A percentile compares a stretch with the other conserved stretches of the same genome.
Conservation (phyloP, 1,140 invertebrate genomes). For the Homarus americanus region DNA sequence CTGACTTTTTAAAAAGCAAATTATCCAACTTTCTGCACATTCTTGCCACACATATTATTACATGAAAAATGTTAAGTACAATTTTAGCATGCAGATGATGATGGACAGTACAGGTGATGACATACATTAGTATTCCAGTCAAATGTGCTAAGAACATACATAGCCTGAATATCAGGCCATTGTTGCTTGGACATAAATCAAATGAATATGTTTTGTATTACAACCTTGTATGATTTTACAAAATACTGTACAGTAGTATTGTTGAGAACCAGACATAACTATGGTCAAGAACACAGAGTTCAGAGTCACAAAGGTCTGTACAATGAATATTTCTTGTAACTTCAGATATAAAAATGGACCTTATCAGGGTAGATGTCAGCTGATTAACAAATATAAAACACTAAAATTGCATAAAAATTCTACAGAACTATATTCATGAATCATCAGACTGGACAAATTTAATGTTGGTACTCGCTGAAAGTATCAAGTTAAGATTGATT, state of each 20-base stretch:
- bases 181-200: not conserved
- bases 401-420: too few relatives aligned
- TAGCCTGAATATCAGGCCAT: not conserved
- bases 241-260: not conserved
- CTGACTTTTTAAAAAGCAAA: not conserved
- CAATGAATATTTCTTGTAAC: too few relatives aligned
- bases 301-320: too few relatives aligned
- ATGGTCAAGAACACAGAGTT: too few relatives aligned
- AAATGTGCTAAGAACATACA: not conserved
- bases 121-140: not conserved
- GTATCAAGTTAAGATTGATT: too few relatives aligned
- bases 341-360: too few relatives aligned
- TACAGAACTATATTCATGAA: too few relatives aligned
- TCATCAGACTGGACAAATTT: too few relatives aligned
- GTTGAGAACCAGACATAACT: too few relatives aligned
- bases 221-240: not conserved
- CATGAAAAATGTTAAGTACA: not conserved
- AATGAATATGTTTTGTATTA: not conserved
- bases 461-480: too few relatives aligned
- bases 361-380: too few relatives aligned
- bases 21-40: not conserved
- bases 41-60: not conserved
- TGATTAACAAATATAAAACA: too few relatives aligned
- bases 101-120: not conserved
- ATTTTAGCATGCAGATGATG: not conserved